These are phyloP conservation scores for Clivina fossor DNA, from an alignment of 2,888 invertebrate species.

Conservation along the genomic window DNA sequence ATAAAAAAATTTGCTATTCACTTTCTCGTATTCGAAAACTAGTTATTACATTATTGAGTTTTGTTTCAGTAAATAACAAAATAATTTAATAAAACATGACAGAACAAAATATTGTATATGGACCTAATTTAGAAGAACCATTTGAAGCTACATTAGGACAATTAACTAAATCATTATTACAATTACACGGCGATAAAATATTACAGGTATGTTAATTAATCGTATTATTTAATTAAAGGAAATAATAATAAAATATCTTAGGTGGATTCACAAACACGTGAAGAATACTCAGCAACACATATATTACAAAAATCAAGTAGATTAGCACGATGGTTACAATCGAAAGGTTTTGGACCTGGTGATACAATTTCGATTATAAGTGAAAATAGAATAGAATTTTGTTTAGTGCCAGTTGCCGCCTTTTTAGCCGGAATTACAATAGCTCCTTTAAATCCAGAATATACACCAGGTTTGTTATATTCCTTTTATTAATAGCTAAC, in stretches of 20 bases:
- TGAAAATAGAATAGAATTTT: conserved; percentile 66
- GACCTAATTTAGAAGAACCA: conserved; percentile 45
- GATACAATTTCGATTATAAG: conserved; percentile 64
- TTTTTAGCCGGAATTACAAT: conserved; percentile 61
- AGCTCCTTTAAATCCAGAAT: conserved; percentile 65
- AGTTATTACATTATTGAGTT: too few species aligned
- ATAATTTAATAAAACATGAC: conserved; percentile 30
- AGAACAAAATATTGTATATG: conserved; percentile 46
- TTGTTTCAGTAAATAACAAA: conserved; percentile 1
- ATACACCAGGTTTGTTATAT: conserved; percentile 57
- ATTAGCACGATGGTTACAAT: conserved; percentile 58
- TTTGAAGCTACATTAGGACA: conserved; percentile 47
- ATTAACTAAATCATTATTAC: conserved; percentile 45
- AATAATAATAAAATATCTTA: conserved; percentile 49
- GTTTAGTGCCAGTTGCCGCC: conserved; percentile 58
- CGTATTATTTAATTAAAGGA: not conserved
- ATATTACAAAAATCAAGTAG: conserved; percentile 62
- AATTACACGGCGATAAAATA: conserved; percentile 47
- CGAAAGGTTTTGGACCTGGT: conserved; percentile 57
- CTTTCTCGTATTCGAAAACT: too few species aligned
- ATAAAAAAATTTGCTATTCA: too few species aligned
- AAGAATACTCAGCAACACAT: conserved; percentile 57
- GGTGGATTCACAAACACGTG: conserved; percentile 63
- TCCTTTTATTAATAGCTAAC: too few species aligned
- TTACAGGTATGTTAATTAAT: conserved; percentile 46